Conservation (phyloP, 2,113 vertebrate species). For the Callipepla californica region DNA sequence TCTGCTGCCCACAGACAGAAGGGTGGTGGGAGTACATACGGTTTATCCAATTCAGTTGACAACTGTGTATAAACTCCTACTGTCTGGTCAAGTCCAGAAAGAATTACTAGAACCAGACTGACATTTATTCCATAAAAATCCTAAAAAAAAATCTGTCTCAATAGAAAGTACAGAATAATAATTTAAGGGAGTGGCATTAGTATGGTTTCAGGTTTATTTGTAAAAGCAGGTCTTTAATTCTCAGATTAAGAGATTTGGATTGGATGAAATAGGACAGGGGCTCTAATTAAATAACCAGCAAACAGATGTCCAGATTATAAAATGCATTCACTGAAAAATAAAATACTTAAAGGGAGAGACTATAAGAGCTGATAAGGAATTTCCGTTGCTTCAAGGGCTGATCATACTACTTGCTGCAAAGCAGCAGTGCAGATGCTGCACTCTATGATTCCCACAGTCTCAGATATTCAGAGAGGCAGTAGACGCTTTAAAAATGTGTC, state of each 20-base stretch:
- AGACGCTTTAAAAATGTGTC: neutral
- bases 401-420: neutral
- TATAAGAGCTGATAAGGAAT: neutral
- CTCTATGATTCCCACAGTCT: neutral
- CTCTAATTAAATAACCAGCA: neutral
- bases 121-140: neutral
- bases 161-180: neutral
- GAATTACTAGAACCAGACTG: neutral
- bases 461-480: neutral
- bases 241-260: neutral
- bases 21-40: neutral
- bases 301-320: neutral
- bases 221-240: neutral
- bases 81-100: slow-evolving; percentile 46
- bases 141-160: neutral
- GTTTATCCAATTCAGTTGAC: slow-evolving; percentile 37
- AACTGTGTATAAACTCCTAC: slow-evolving; percentile 43
- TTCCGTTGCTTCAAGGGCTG: neutral
- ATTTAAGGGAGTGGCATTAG: neutral
- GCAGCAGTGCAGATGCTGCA: neutral
- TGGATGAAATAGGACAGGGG: neutral
- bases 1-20: neutral
- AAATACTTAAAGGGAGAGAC: neutral
- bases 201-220: neutral
- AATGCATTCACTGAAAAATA: neutral